Base-by-base conservation (phyloP, 2,113 vertebrate genomes). In the Psittacus erithacus region DNA sequence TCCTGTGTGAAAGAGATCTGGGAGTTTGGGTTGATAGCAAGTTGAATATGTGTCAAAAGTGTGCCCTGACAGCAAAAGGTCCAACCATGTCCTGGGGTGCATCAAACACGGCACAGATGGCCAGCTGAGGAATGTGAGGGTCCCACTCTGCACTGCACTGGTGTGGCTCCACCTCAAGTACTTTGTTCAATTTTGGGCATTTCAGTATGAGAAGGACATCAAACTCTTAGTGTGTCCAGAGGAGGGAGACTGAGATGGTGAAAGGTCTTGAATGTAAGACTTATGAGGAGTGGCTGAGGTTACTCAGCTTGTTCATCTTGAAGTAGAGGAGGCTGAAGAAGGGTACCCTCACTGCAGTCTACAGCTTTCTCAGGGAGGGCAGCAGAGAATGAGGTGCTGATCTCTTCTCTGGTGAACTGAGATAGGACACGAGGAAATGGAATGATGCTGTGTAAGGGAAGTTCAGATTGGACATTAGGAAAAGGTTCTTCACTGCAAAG, bases 251-350 rank as follows among this genome's bases (percentile, higher is more conserved):
- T 5, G 27, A 38, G 27, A 33, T 46, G 13, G 22, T 39, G 11
- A 70, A 78, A 63, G 2, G 7, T 10, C 65, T 38, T 2, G 0
- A 78, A 38, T 29, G 19, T 7, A 73, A 64, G 29, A 57, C 19
- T 25, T 57, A 25, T 0, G 7, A 64, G 24, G 20, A 38, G 31
- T 0, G 0, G 7, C 14, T 60, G 38, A 67, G 17, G 8, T 35
- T 5, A 60, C 28, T 82, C 24, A 23, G 8, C 7, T 89, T 60
- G 24, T 62, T 29, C 23, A n/a, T 3, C 18, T 24, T 68, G 44
- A 33, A 68, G 62, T 15, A 65, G 27, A 43, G 27, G 67, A 75
- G 33, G 15, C 33, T 52, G 38, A 57, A 29, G 52, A 57, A 25
- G 12, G 2, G 19, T 25, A 11, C 10, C 44, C 22, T 52, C 23